A percentile compares a stretch with the other conserved stretches of the same genome.
Evolutionary conservation across 1,140 invertebrate species (phyloP).

Genomic region (Oscheius sp.): DNA sequence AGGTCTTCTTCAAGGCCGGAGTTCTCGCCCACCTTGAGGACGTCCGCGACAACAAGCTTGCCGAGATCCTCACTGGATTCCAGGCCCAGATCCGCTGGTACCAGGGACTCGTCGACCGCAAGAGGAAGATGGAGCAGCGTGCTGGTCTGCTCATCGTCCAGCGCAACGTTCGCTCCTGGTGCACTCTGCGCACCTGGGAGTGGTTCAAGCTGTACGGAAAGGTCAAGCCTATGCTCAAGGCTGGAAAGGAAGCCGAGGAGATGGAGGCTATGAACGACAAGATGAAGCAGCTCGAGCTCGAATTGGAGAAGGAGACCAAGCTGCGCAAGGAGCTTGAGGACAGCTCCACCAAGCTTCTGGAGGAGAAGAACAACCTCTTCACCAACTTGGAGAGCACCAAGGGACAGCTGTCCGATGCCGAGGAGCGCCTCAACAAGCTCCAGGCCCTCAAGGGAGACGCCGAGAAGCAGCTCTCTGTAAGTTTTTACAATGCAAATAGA

Average conservation of each 20-base stretch:
- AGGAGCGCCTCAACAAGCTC: conserved; percentile 87
- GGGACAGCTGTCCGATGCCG: conserved; percentile 79
- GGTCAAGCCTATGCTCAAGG: conserved; percentile 70
- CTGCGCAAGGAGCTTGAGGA: conserved; percentile 95
- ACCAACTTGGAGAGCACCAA: conserved; percentile 84
- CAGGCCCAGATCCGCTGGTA: conserved; percentile 66
- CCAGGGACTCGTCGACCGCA: conserved; percentile 44
- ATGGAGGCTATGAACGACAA: conserved; percentile 95
- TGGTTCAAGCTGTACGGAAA: conserved; percentile 72
- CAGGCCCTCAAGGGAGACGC: conserved; percentile 91
- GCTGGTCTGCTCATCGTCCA: conserved; percentile 84
- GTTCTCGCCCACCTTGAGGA: conserved; percentile 99
- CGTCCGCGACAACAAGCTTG: conserved; percentile 94
- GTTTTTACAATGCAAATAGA: conserved; percentile 20
- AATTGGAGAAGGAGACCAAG: conserved; percentile 96
- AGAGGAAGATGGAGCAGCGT: conserved; percentile 56
- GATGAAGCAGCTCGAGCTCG: conserved; percentile 83
- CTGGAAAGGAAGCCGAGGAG: conserved; percentile 96
- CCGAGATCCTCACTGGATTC: conserved; percentile 97
- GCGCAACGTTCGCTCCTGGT: conserved; percentile 96
- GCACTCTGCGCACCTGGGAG: conserved; percentile 95
- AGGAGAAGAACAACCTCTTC: conserved; percentile 88
- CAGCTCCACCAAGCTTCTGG: conserved; percentile 80
- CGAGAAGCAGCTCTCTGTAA: conserved; percentile 63
- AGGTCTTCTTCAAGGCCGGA: conserved; percentile 82